Base-by-base conservation (phyloP, 2,113 vertebrate genomes). In the Pelobates fuscus region DNA sequence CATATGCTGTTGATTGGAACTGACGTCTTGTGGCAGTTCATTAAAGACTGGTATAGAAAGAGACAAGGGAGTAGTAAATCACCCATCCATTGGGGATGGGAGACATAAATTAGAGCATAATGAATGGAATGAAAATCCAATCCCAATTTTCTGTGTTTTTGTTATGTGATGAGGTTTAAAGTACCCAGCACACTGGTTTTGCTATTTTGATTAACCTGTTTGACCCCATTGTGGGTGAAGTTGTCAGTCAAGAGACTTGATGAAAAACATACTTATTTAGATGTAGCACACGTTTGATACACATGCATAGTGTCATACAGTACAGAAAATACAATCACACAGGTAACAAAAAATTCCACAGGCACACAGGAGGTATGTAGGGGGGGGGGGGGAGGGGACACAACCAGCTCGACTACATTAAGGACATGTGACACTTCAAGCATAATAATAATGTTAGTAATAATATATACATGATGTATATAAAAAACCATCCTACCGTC, bases 141-240 rank as follows among this genome's bases (percentile, higher is more conserved):
- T 77, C 73, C 73, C 73, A 68, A 68, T 77, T 77, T 77, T 41
- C 43, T 18, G 29, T 52, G 73, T 67, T 61, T 75, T 66, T 29
- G 64, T 67, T 49, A 37, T 18, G 25, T 67, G 27, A 11, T 32
- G 58, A 77, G 58, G 60, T 61, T n/a, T 77, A 68, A 68, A 49
- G 64, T 61, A 55, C 73, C 37, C 43, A 49, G 55, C 37, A 29
- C n/a, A 60, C 43, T 20, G 23, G 55, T 32, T 54, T 26, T 61
- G 58, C 57, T 20, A 46, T 67, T 76, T 63, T 37, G 24, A 76
- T 76, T 76, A 76, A 76, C 72, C 72, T 32, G 26, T 26, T 25
- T 17, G 55, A 67, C 72, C 66, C 59, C 20, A n/a, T n/a, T 23
- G 37, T 44, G 43, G 32, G 32, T 24, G 43, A 21, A 2, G 23